phyloP scores from a whole-genome alignment of 2,113 vertebrate genomes.

The Tachysurus vachellii region DNA sequence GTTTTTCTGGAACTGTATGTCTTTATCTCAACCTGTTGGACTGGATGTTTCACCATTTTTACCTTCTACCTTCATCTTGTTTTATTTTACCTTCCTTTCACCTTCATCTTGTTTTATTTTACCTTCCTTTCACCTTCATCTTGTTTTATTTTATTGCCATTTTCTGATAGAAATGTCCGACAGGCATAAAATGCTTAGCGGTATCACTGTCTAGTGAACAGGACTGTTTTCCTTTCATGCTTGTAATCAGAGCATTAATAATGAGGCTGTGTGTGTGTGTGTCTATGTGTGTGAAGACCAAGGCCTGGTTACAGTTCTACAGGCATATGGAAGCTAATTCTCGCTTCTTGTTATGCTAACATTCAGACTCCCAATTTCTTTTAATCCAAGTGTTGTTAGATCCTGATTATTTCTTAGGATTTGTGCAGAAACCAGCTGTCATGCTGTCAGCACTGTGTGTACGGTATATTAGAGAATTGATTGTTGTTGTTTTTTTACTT shows the following conservation, averaged over 20 bases:
- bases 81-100: no score
- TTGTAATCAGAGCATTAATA: conserved; percentile 48
- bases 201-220: conserved; percentile 31
- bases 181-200: neutral
- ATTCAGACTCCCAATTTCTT: neutral
- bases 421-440: neutral
- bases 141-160: no score
- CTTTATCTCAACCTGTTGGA: no score
- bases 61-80: no score
- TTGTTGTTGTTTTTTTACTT: no score
- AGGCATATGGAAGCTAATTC: conserved; percentile 35
- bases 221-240: conserved; percentile 45
- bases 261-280: conserved; percentile 32
- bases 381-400: neutral
- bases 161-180: conserved; percentile 21
- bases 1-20: no score
- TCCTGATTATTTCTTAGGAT: conserved; percentile 2
- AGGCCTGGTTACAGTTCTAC: conserved; percentile 35
- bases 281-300: neutral
- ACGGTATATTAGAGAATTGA: neutral
- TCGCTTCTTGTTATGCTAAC: conserved; percentile 37
- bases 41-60: no score
- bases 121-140: no score
- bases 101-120: neutral
- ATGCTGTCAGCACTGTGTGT: neutral